Conservation (phyloP, 2,797 vertebrate genomes). For the Periparus ater region DNA sequence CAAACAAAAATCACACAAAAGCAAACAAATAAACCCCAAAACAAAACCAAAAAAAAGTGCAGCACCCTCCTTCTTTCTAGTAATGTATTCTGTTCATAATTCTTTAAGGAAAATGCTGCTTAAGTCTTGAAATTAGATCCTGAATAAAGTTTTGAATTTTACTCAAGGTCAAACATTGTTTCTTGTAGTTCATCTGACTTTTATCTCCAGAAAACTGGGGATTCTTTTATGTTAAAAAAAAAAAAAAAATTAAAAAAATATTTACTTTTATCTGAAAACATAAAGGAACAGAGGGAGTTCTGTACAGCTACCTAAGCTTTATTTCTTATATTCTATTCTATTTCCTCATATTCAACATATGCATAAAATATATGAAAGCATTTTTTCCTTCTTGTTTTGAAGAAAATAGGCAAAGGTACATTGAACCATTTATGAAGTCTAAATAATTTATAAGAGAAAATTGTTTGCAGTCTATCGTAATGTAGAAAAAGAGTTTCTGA, state of each 20-base stretch:
- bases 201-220: background rate
- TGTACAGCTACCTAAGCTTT: background rate
- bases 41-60: too few relatives aligned
- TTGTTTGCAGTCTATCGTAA: background rate
- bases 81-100: background rate
- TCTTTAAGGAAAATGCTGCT: background rate
- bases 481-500: slow-evolving; percentile 8
- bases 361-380: background rate
- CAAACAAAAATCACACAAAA: background rate
- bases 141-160: background rate
- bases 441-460: slow-evolving; percentile 9
- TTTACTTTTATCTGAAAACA: background rate
- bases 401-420: background rate
- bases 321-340: background rate
- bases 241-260: accelerated
- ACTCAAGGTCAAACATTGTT: background rate
- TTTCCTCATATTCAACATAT: background rate
- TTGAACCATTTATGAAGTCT: background rate
- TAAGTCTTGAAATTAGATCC: background rate
- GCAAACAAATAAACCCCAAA: background rate
- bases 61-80: accelerated
- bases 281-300: background rate
- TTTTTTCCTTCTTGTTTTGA: background rate
- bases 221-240: background rate
- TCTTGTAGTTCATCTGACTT: background rate